A percentile compares a stretch with the other conserved stretches of the same genome.
Evolutionary conservation across 37 sponge, comb jelly and placozoan species (phyloP).

Genomic region (Theonella swinhoei): DNA sequence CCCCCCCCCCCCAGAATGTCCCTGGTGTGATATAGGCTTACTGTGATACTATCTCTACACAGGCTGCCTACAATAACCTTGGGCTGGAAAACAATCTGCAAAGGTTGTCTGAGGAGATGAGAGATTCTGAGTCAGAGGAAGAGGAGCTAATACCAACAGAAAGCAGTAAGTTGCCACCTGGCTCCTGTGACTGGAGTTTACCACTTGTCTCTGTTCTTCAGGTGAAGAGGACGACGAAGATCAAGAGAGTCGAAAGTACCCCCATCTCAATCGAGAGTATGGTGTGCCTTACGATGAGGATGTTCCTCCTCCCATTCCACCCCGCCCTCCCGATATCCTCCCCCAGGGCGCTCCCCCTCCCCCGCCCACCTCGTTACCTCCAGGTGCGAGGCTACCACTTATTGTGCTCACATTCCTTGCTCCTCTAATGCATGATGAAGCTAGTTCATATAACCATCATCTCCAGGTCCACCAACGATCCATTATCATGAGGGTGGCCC

Average conservation of each 20-base stretch:
- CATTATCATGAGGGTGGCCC: not conserved
- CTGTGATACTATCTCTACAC: no score
- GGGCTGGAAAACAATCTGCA: constrained; percentile 19
- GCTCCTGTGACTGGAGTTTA: not conserved
- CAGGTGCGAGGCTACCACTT: not conserved
- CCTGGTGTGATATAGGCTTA: no score
- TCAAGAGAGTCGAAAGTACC: constrained; percentile 30
- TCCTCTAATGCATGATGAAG: not conserved
- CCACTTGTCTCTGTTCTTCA: not conserved
- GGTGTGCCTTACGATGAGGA: constrained; percentile 31
- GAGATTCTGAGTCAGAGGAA: constrained; percentile 30
- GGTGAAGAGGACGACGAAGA: constrained; percentile 51
- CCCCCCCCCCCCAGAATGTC: no score
- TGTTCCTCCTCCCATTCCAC: constrained; percentile 74
- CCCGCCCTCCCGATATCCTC: constrained; percentile 54
- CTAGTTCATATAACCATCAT: not conserved
- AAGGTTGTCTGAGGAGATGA: constrained; percentile 19
- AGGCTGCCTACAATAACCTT: constrained; percentile 45
- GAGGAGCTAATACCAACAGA: constrained; percentile 28
- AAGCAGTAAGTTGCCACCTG: not conserved
- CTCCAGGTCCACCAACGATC: not conserved
- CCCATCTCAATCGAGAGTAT: constrained; percentile 36
- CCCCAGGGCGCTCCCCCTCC: constrained; percentile 24
- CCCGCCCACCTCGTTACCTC: constrained; percentile 38
- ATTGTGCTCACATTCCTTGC: not conserved